Conservation (phyloP, 2,113 vertebrate genomes). For the Stictonetta naevosa region DNA sequence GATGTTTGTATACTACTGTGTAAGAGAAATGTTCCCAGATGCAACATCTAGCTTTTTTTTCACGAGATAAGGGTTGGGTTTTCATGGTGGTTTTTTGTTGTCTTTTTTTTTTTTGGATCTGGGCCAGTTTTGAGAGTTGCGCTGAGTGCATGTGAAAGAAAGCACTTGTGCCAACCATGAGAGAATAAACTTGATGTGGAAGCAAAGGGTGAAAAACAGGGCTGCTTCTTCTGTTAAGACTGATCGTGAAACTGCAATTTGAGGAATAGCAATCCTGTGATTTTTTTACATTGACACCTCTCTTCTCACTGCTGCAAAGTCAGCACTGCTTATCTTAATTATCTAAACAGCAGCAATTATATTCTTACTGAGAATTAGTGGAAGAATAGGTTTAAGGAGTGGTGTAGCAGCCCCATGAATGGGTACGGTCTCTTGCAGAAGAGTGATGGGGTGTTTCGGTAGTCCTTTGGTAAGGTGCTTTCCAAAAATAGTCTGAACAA, state of each 20-base stretch:
- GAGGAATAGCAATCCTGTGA: neutral
- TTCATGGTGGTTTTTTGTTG: too few relatives aligned
- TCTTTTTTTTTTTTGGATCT: neutral
- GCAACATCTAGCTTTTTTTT: neutral
- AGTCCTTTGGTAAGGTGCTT: neutral
- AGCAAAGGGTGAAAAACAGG: neutral
- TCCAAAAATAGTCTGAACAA: neutral
- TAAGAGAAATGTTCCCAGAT: neutral
- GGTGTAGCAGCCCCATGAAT: neutral
- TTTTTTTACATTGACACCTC: neutral
- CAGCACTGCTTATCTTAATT: neutral
- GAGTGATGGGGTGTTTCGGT: neutral
- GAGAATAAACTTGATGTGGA: neutral
- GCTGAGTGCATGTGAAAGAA: neutral
- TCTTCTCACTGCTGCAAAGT: neutral
- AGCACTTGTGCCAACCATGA: neutral
- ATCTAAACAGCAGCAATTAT: neutral
- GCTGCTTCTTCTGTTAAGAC: neutral
- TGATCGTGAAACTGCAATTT: neutral
- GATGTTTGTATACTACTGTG: accelerated
- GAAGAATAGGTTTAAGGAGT: neutral
- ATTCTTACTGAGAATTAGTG: neutral
- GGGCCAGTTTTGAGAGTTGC: neutral
- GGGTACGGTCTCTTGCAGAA: neutral
- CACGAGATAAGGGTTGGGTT: neutral